Evolutionary conservation across 1,140 invertebrate genomes (phyloP), one percentile per base, ranked within the genome.

Genomic region (Camponotus vicinus): DNA sequence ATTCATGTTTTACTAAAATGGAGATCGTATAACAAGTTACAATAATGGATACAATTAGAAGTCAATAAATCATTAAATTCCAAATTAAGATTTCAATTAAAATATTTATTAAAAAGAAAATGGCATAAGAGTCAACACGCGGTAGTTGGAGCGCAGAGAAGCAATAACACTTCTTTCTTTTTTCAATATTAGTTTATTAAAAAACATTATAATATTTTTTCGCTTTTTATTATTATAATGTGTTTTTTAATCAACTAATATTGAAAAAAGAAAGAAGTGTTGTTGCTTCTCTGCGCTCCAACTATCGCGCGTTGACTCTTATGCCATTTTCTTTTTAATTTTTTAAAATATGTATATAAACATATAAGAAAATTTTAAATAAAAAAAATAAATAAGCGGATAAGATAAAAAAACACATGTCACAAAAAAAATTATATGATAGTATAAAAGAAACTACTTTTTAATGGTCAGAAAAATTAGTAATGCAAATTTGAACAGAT

Each of bases 281-380:
- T 21, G 21, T 21, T 21, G 21, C 21, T 21, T 21, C 21, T 21
- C 21, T 21, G 21, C 21, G 21, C 21, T 21, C 21, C 21, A 21
- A 21, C 21, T 21, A 21, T 0, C 21, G 21, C 21, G 21, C 21
- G 21, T 21, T 21, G 21, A 0, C 21, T 21, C 21, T 21, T 21
- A 21, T 21, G 21, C 21, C 21, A 21, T 21, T 21, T 21, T 21
- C 21, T 21, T 21, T 21, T 21, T 21, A 21, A 21, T 21, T 21
- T 21, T 21, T 21, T 21, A 21, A 21, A 21, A 21, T 21, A 21
- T 21, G 21, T 21, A 21, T 21, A 7, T 15, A 57, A 1, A 27
- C 27, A 27, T 42, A 55, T 55, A 21, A 15, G 27, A 42, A 69
- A 55, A 42, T 42, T 67, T 79, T 55, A 79, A 57, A 21, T 13